Conservation (phyloP, 2,888 invertebrate species). For the Plagodis pulveraria region DNA sequence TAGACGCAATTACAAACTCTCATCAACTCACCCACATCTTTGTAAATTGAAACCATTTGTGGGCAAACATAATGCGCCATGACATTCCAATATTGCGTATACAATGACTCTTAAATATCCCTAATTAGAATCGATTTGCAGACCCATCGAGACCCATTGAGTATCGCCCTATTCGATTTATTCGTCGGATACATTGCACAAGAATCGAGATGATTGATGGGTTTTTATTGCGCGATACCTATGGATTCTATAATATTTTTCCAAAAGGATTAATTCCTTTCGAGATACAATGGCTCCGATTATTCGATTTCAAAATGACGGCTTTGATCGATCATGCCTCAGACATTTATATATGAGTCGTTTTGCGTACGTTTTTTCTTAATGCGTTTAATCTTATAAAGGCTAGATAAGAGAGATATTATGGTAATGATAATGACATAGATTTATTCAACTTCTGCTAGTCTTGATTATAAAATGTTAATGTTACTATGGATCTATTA, state of each 20-base stretch:
- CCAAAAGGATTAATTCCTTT: constrained; percentile 69
- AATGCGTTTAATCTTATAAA: constrained; percentile 26
- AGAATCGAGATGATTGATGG: constrained; percentile 70
- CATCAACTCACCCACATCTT: constrained; percentile 32
- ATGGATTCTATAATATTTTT: constrained; percentile 54
- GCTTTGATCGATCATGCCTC: constrained; percentile 50
- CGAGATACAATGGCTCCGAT: constrained; percentile 47
- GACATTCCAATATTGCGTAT: constrained; percentile 55
- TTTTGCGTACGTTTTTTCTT: constrained; percentile 44
- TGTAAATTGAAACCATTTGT: constrained; percentile 36
- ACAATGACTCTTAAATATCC: constrained; percentile 80
- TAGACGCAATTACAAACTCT: constrained; percentile 2
- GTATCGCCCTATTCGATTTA: constrained; percentile 50
- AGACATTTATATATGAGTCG: constrained; percentile 45
- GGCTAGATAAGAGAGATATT: constrained; percentile 48
- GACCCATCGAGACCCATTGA: constrained; percentile 51
- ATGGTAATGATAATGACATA: constrained; percentile 41
- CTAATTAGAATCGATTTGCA: constrained; percentile 80
- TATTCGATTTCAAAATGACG: constrained; percentile 52
- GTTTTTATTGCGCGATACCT: constrained; percentile 42
- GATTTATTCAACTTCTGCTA: constrained; percentile 41
- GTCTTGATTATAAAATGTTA: constrained; percentile 44
- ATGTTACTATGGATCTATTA: no score
- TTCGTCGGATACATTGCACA: constrained; percentile 70
- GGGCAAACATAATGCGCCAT: constrained; percentile 50